phyloP scores from a whole-genome alignment of 2,888 invertebrate genomes.

The Argyresthia goedartella region DNA sequence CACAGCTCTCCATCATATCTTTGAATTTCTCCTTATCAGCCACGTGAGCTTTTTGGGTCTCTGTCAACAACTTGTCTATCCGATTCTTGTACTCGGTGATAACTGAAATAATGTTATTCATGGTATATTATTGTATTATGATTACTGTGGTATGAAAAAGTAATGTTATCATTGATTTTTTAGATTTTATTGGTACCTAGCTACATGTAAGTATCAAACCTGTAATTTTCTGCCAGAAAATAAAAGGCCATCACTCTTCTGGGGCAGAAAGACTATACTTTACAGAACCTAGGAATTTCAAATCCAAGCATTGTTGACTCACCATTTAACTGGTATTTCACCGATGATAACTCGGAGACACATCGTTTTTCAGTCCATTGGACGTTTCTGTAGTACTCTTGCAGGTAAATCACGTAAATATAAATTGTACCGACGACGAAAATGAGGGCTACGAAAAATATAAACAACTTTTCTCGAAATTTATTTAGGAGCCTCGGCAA shows the following conservation, averaged over 20 bases:
- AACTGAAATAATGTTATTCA: slow-evolving; percentile 20
- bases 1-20: slow-evolving; percentile 50
- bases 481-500: slow-evolving; percentile 18
- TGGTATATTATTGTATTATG: too few species aligned
- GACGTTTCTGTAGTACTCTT: slow-evolving; percentile 29
- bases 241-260: too few species aligned
- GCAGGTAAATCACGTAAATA: slow-evolving; percentile 34
- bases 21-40: slow-evolving; percentile 39
- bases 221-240: too few species aligned
- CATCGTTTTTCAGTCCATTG: slow-evolving; percentile 39
- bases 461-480: slow-evolving; percentile 25
- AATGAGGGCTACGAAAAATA: slow-evolving; percentile 23
- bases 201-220: too few species aligned
- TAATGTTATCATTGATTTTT: too few species aligned
- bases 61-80: slow-evolving; percentile 45
- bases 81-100: slow-evolving; percentile 52
- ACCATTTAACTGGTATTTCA: slow-evolving; percentile 52
- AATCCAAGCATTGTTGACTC: slow-evolving; percentile 1
- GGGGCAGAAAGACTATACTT: too few species aligned
- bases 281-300: too few species aligned
- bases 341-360: slow-evolving; percentile 38
- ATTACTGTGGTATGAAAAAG: too few species aligned
- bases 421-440: slow-evolving; percentile 25
- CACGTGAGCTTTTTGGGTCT: slow-evolving; percentile 26
- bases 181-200: too few species aligned